Evolutionary conservation across 2,888 invertebrate species (phyloP), one percentile per base, ranked within the genome.

Genomic region (Cremastinae sp.): DNA sequence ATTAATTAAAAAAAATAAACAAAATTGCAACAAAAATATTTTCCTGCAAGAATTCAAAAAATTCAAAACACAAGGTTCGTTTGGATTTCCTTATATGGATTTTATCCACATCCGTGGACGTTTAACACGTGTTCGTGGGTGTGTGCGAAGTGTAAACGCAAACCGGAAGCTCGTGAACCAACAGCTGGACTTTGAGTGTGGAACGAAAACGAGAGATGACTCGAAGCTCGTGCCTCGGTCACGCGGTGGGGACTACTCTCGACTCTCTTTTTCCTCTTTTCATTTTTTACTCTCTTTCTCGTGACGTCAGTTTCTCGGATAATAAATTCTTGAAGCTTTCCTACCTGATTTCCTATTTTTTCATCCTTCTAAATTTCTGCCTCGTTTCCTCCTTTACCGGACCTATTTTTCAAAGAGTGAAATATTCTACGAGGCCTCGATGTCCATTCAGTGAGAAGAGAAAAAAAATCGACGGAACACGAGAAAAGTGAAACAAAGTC

Each of bases 271-370:
- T n/a, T n/a, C n/a, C n/a, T n/a, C n/a, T n/a, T n/a, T n/a, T n/a
- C n/a, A n/a, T n/a, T n/a, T n/a, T n/a, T n/a, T n/a, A n/a, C 68
- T 45, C 58, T 55, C 66, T 59, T 43, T 59, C 45, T 56, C 47
- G 69, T 78, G 76, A 79, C 78, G 78, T 79, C 78, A 74, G 75
- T 12, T 78, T 72, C 66, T 62, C 62, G 64, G 66, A 71, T 65
- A 51, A 66, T 59, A 59, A 73, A 43, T 35, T 66, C 49, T 39
- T 16, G 4, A 43, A 58, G 66, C 39, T 66, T 22, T 35, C 18
- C 16, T 16, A 28, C 10, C 20, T 20, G n/a, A n/a, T n/a, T n/a
- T n/a, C n/a, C n/a, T n/a, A n/a, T n/a, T n/a, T n/a, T n/a, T n/a
- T n/a, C n/a, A n/a, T n/a, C n/a, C n/a, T n/a, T n/a, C n/a, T n/a